Base-by-base conservation (phyloP, 1,140 invertebrate genomes). In the Pogonognathellus flavescens region DNA sequence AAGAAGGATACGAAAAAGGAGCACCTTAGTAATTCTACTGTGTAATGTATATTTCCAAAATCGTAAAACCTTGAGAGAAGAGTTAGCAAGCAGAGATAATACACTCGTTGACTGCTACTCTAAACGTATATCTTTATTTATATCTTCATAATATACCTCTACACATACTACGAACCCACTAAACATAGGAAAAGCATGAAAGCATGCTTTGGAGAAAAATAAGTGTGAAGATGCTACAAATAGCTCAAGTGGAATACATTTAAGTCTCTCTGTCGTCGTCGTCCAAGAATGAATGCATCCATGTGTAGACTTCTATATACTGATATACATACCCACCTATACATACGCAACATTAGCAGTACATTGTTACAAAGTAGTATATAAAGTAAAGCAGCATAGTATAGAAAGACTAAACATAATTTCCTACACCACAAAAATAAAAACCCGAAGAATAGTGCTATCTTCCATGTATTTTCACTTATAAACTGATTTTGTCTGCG, bases 41-140 rank as follows among this genome's bases (percentile, higher is more conserved):
- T n/a, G n/a, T n/a, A n/a, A n/a, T n/a, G 13, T 49, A n/a, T 31
- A 76, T 76, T 76, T 50, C 70, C 18, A 76, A 31, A 76, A 76
- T 76, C 70, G 70, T 76, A 76, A 76, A 76, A 76, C 70, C 70
- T 76, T 76, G 70, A 49, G 70, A 49, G 70, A 41, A 76, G 70
- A 76, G 41, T 41, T 41, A 41, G 6, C 31, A 41, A 3, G 2
- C 2, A 41, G 31, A 41, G 31, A 41, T 41, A 41, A 41, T 41
- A 41, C 31, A 41, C 31, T 41, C 31, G 31, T 41, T 41, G 31
- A 41, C 31, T 41, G 31, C 1, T 49, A n/a, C 66, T 70, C 13
- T 70, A 31, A 49, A 76, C 41, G 14, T 76, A 50, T 76, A 76
- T 76, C 70, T 76, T 76, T 76, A 76, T 76, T 76, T 76, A 50